A percentile compares a stretch with the other conserved stretches of the same genome.
phyloP scores from a whole-genome alignment of 2,888 invertebrate species.

The Nipponacmea schrenckii region DNA sequence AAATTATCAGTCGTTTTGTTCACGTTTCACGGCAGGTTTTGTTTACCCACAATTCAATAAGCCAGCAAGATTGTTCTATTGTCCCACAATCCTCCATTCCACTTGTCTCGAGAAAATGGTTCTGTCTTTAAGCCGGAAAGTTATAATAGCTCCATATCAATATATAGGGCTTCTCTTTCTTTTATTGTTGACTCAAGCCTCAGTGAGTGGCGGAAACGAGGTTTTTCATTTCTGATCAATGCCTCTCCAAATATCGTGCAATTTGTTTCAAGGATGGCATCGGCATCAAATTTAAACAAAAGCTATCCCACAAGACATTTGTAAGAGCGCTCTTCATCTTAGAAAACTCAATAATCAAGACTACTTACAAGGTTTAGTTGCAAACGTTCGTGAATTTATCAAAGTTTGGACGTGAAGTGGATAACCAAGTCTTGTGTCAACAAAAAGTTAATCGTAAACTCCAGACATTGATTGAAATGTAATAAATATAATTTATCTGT shows the following conservation, averaged over 20 bases:
- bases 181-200: constrained; percentile 14
- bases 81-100: constrained; percentile 20
- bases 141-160: constrained; percentile 14
- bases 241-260: constrained; percentile 16
- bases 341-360: constrained; percentile 21
- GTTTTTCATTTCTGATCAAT: constrained; percentile 26
- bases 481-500: background rate
- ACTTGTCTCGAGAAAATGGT: constrained; percentile 21
- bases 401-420: constrained; percentile 11
- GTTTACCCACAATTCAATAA: constrained; percentile 17
- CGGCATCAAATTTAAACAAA: constrained; percentile 22
- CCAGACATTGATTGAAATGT: constrained; percentile 5
- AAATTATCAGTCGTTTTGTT: no score
- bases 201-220: constrained; percentile 16
- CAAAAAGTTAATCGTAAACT: constrained; percentile 7
- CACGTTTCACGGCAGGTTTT: background rate
- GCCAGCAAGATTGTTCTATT: constrained; percentile 20
- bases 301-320: constrained; percentile 20
- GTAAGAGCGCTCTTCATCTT: constrained; percentile 15
- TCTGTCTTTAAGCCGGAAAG: constrained; percentile 16
- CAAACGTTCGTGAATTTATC: constrained; percentile 21
- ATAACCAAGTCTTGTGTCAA: constrained; percentile 6
- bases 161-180: constrained; percentile 22
- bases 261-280: constrained; percentile 20
- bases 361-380: constrained; percentile 19